Base-by-base conservation (phyloP, 2,888 invertebrate species). In the Cosmia pyralina region DNA sequence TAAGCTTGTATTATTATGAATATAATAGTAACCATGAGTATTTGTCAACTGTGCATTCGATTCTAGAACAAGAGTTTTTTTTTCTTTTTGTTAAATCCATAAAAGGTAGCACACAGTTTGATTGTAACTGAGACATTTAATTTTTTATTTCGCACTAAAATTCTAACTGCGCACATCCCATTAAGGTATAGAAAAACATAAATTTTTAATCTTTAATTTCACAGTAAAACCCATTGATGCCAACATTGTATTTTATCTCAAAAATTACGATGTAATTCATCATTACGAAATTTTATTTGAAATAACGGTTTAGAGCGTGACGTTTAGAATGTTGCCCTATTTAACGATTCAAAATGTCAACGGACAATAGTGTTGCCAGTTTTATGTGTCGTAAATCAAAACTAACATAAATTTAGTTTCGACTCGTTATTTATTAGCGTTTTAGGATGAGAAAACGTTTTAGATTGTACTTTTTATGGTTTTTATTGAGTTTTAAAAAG, bases 321-420 rank as follows among this genome's bases (percentile, higher is more conserved):
- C 93, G 88, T 92, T 92, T 87, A 86, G 82, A 91, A 91, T 93
- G 92, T 94, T 94, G 92, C 92, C 91, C 92, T 93, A 94, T 95
- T 95, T 94, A 94, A 94, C 90, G 89, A 92, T 92, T 91, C 87
- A 87, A 91, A 93, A 91, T 88, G 91, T 93, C 92, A 93, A 90
- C 92, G 90, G 87, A 94, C 93, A 94, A 95, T 93, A 87, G 92
- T 92, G 91, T 90, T 92, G 91, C 90, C 79, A 90, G 88, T 94
- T 94, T 94, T 94, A 92, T 89, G 91, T 83, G 85, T 78, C 88
- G 90, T 95, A 95, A 95, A 95, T 95, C 95, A 94, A 91, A 90
- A 79, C 66, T 69, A 85, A 87, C 91, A 91, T 95, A 94, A 94
- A 94, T 94, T 90, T 85, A 81, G 85, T 89, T 89, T 88, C 88